Conservation (phyloP, 2,113 vertebrate genomes). For the Anseranas semipalmata region DNA sequence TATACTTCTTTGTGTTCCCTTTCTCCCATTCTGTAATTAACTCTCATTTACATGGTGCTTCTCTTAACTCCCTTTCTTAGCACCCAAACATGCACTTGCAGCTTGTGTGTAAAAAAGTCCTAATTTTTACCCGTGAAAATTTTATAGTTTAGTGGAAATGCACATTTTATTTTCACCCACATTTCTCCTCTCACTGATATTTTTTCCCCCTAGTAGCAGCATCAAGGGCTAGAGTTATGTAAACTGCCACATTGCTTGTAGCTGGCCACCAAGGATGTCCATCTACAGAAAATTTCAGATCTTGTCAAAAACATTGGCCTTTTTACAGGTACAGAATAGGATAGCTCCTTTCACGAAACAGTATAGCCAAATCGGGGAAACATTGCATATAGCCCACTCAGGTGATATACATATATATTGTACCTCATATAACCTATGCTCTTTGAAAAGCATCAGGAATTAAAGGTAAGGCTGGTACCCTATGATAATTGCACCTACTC, state of each 20-base stretch:
- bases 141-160: background rate
- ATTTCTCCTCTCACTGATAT: background rate
- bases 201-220: rapidly evolving
- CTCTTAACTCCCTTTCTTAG: background rate
- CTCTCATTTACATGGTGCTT: background rate
- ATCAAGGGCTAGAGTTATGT: background rate
- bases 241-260: background rate
- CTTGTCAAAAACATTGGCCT: background rate
- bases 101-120: background rate
- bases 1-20: background rate
- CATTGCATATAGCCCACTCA: background rate
- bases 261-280: background rate
- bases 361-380: background rate
- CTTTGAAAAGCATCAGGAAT: background rate
- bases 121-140: background rate
- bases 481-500: background rate
- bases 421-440: background rate
- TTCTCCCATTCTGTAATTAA: background rate
- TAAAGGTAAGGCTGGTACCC: background rate
- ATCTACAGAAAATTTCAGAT: background rate
- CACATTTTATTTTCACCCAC: background rate
- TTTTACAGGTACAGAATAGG: background rate
- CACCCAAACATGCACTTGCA: background rate
- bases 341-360: background rate
- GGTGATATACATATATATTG: background rate